These are phyloP conservation scores for Oscheius onirici DNA, from an alignment of 2,888 invertebrate genomes.

Conservation along the genomic window DNA sequence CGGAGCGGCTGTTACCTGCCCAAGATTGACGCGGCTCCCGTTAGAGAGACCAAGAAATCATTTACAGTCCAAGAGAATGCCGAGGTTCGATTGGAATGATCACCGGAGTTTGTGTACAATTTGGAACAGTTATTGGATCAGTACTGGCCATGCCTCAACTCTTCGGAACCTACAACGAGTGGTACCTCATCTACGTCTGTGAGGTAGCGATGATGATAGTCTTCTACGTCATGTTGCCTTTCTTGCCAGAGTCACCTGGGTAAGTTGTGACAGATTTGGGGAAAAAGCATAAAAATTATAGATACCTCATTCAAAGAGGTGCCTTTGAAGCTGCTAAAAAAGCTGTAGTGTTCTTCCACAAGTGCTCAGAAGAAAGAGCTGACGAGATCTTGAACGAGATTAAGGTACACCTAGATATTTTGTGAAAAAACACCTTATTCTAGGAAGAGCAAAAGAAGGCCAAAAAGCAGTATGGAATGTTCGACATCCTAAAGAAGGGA, in stretches of 20 bases:
- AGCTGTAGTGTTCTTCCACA: constrained; percentile 55
- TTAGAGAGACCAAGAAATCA: background rate
- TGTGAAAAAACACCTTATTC: constrained; percentile 3
- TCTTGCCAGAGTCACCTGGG: constrained; percentile 60
- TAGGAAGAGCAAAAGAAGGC: constrained; percentile 43
- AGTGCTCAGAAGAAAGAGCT: constrained; percentile 40
- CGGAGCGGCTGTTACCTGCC: background rate
- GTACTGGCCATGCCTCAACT: constrained; percentile 63
- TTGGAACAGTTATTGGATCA: constrained; percentile 60
- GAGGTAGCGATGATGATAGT: constrained; percentile 55
- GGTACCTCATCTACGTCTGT: constrained; percentile 61
- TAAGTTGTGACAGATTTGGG: constrained; percentile 12
- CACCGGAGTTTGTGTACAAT: constrained; percentile 62
- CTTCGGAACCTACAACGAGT: constrained; percentile 52
- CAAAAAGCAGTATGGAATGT: constrained; percentile 46
- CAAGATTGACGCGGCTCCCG: background rate
- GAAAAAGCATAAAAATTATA: constrained; percentile 1
- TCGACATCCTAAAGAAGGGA: constrained; percentile 41
- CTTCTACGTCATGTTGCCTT: constrained; percentile 40
- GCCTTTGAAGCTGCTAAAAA: constrained; percentile 40
- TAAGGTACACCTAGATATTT: constrained; percentile 8
- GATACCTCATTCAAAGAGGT: constrained; percentile 44
- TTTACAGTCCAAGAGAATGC: constrained; percentile 59
- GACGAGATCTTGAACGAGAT: constrained; percentile 38
- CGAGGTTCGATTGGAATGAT: constrained; percentile 65